Evolutionary conservation across 2,888 invertebrate species (phyloP).

Genomic region (Acrobasis suavella): DNA sequence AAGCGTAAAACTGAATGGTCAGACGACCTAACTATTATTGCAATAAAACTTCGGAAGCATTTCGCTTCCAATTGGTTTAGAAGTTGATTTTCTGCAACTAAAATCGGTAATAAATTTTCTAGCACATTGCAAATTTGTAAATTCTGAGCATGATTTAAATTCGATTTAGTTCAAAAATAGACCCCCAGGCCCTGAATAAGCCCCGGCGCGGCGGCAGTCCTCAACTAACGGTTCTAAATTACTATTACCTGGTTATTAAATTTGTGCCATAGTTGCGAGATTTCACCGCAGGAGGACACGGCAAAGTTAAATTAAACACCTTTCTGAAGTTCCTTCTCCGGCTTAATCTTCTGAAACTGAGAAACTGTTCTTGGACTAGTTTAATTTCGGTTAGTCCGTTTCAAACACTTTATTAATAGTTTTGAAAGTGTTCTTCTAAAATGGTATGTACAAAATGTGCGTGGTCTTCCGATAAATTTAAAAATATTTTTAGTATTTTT

Average conservation of each 20-base stretch:
- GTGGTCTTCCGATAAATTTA: no score
- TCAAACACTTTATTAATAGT: neutral
- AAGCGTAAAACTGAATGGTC: no score
- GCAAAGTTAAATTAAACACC: slow-evolving; percentile 19
- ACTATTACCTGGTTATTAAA: slow-evolving; percentile 40
- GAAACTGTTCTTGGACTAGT: slow-evolving; percentile 3
- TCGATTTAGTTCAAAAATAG: neutral
- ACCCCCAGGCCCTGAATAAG: neutral
- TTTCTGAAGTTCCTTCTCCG: slow-evolving; percentile 7
- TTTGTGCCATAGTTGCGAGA: slow-evolving; percentile 31
- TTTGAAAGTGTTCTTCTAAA: neutral
- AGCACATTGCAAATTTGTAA: no score
- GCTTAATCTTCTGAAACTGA: slow-evolving; percentile 13
- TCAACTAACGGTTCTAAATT: slow-evolving; percentile 36
- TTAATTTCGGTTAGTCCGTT: slow-evolving; percentile 6
- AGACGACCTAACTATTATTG: no score
- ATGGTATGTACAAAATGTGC: no score
- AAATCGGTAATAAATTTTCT: no score
- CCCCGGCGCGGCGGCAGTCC: neutral
- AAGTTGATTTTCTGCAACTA: no score
- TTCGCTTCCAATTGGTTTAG: no score
- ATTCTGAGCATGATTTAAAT: no score
- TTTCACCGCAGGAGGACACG: slow-evolving; percentile 3
- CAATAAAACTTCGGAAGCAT: no score
- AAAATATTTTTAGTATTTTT: no score